A percentile compares a stretch with the other conserved stretches of the same genome.
Conservation (phyloP, 1,140 invertebrate genomes). For the Dysdera silvatica region DNA sequence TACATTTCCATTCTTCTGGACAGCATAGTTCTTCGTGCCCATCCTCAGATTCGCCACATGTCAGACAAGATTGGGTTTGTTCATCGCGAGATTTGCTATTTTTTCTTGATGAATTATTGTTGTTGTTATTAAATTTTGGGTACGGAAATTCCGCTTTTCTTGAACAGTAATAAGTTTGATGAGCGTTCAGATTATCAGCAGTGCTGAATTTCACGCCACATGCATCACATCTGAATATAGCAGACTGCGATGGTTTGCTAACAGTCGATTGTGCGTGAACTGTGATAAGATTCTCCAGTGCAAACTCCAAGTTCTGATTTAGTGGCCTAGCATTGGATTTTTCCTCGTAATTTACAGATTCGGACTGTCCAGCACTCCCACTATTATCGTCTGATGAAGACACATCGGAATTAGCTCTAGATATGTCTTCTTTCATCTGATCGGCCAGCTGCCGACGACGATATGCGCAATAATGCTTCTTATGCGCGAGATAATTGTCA, state of each 20-base stretch:
- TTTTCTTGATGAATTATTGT: no score
- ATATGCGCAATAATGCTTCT: slow-evolving; percentile 86
- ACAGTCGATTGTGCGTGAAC: neutral
- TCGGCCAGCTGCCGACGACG: slow-evolving; percentile 38
- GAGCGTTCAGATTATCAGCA: slow-evolving; percentile 81
- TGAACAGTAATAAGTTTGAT: slow-evolving; percentile 88
- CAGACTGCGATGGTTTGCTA: neutral
- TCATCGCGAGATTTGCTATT: no score
- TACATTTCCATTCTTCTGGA: slow-evolving; percentile 60
- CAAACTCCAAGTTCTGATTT: neutral
- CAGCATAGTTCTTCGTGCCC: no score
- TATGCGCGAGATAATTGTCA: slow-evolving; percentile 89
- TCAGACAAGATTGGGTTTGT: no score
- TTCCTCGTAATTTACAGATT: no score
- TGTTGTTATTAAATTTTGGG: no score
- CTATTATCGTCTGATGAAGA: slow-evolving; percentile 21
- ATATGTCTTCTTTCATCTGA: no score
- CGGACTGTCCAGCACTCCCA: no score
- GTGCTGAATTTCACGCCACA: slow-evolving; percentile 94
- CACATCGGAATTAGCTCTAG: no score
- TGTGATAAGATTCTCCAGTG: no score
- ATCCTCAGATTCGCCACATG: no score
- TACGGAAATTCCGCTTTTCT: slow-evolving; percentile 52
- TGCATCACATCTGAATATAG: slow-evolving; percentile 66
- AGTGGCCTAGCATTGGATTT: slow-evolving; percentile 2